Evolutionary conservation across 2,888 invertebrate species (phyloP), one percentile per base, ranked within the genome.

Genomic region (Metacarcinus magister): DNA sequence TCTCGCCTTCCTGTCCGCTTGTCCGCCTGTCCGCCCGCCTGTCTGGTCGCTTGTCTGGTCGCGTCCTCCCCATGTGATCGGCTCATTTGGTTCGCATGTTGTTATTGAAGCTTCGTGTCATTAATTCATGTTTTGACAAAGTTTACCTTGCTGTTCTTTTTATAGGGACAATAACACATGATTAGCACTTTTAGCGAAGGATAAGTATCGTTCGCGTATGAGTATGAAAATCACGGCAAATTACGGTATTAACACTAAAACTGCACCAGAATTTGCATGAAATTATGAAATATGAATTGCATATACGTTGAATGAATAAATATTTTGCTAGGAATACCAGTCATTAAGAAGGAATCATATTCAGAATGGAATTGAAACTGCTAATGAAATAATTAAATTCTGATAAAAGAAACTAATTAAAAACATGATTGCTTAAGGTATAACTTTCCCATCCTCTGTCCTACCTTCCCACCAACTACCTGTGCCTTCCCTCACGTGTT

Each of bases 81-180:
- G 82, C 10, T 28, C 82, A 28, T 32, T 82, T 32, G 28, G 82
- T 10, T 28, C 32, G 7, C 28, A 32, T 32, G 82, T 82, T 82
- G 82, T 82, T 32, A 82, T 82, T 28, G 32, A 32, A 82, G 82
- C 8, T 32, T 32, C 32, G 32, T 82, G 28, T 82, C 82, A 82
- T 32, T 82, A 82, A 82, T 32, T 82, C 82, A 82, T 82, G 82
- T 82, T 32, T 32, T 82, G 82, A 82, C 82, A 82, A 82, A 82
- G 32, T 82, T 82, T 28, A 32, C 32, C 2, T 7, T 32, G 13
- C 32, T 32, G 8, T 67, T 19, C 13, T 82, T 82, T 82, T 82
- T 32, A 32, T 8, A 32, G 82, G 32, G 82, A 82, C 82, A 82
- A 82, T 82, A 82, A 82, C 82, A 28, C 28, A 82, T 82, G 82